Conservation (phyloP, 2,888 invertebrate genomes). For the Hofmannophila pseudospretella region DNA sequence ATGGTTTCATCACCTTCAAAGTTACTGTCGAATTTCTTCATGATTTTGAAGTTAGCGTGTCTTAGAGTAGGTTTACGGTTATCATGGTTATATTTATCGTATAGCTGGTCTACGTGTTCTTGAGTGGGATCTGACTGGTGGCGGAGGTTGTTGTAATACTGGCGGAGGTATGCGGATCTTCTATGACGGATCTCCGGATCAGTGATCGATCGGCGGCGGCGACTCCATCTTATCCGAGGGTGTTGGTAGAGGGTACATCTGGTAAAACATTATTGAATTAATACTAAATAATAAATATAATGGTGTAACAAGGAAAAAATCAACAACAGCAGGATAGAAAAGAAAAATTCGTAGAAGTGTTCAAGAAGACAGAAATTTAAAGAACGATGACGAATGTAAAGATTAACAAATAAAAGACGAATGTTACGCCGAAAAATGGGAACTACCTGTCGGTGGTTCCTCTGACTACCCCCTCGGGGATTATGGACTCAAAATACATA, state of each 20-base stretch:
- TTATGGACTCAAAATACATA: too few relatives aligned
- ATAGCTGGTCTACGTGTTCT: slow-evolving; percentile 49
- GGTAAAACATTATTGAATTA: too few relatives aligned
- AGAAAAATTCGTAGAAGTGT: too few relatives aligned
- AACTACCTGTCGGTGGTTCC: too few relatives aligned
- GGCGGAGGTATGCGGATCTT: slow-evolving; percentile 58
- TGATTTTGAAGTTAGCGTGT: slow-evolving; percentile 66
- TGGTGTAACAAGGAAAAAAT: too few relatives aligned
- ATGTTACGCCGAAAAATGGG: too few relatives aligned
- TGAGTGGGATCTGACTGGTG: slow-evolving; percentile 42
- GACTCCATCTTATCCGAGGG: slow-evolving; percentile 90
- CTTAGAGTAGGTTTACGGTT: slow-evolving; percentile 60
- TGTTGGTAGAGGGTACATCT: slow-evolving; percentile 91
- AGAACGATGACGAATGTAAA: too few relatives aligned
- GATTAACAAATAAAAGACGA: too few relatives aligned
- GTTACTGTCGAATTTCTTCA: slow-evolving; percentile 62
- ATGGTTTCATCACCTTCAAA: slow-evolving; percentile 47
- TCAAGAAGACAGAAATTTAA: too few relatives aligned
- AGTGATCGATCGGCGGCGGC: slow-evolving; percentile 78
- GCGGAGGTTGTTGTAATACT: slow-evolving; percentile 58
- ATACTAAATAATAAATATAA: too few relatives aligned
- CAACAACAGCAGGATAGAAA: too few relatives aligned
- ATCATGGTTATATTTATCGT: slow-evolving; percentile 66
- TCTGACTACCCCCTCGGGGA: too few relatives aligned
- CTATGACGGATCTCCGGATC: slow-evolving; percentile 57